Percentiles rank a stretch among this genome's conserved stretches.
Conservation (phyloP, 2,888 invertebrate species). For the Microchrysa polita region DNA sequence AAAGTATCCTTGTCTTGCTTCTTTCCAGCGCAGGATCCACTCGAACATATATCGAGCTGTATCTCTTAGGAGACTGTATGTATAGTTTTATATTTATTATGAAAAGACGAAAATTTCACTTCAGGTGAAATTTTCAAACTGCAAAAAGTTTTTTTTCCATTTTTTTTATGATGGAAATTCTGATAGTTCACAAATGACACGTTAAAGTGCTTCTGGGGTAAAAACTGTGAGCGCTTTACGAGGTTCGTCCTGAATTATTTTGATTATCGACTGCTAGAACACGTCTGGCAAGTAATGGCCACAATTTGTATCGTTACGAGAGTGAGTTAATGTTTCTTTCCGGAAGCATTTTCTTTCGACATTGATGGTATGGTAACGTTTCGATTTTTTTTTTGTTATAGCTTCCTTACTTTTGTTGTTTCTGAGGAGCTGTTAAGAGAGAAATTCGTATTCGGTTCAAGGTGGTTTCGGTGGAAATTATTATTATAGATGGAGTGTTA, state of each 20-base stretch:
- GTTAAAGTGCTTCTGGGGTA: slow-evolving; percentile 8
- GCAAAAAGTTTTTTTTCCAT: not conserved
- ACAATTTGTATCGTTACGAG: slow-evolving; percentile 1
- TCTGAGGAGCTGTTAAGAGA: not conserved
- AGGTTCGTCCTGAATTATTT: not conserved
- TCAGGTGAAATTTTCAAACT: too few species aligned
- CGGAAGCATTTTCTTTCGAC: not conserved
- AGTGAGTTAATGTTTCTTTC: not conserved
- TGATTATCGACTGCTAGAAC: not conserved
- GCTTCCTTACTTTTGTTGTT: not conserved
- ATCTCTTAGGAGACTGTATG: too few species aligned
- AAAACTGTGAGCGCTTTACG: not conserved
- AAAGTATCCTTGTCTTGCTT: too few species aligned
- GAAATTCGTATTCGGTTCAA: not conserved
- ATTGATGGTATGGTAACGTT: not conserved
- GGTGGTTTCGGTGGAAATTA: not conserved
- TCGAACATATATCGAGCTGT: too few species aligned
- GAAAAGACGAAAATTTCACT: too few species aligned
- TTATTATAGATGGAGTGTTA: not conserved
- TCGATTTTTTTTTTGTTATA: not conserved
- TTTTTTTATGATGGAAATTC: not conserved
- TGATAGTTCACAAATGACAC: slow-evolving; percentile 9
- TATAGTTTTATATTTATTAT: too few species aligned
- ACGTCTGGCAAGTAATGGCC: not conserved
- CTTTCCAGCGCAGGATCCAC: too few species aligned